Conservation (phyloP, 2,888 invertebrate species). For the Drosophila maculinotata region DNA sequence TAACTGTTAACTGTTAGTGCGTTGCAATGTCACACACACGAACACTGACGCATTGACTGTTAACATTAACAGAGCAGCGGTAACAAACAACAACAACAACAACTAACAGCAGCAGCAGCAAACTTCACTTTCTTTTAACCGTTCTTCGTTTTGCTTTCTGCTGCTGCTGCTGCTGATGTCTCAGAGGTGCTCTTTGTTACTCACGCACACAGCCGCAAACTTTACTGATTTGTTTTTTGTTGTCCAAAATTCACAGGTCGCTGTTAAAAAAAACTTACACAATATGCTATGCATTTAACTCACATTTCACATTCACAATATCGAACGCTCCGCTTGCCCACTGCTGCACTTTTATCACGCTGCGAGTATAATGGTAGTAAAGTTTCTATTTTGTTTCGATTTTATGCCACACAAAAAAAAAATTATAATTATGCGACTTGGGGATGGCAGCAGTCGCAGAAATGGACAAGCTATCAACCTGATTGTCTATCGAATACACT, state of each 20-base stretch:
- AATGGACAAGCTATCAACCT: constrained; percentile 5
- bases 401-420: constrained; percentile 40
- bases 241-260: constrained; percentile 6
- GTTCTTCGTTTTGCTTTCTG: constrained; percentile 64
- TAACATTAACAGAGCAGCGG: constrained; percentile 12
- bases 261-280: constrained; percentile 49
- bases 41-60: constrained; percentile 7
- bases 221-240: constrained; percentile 28
- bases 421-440: constrained; percentile 30
- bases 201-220: constrained; percentile 17
- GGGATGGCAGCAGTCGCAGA: constrained; percentile 23
- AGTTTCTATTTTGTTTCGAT: constrained; percentile 29
- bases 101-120: constrained; percentile 21
- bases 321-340: constrained; percentile 9
- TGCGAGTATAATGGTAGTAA: constrained; percentile 10
- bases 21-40: constrained; percentile 38
- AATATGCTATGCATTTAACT: constrained; percentile 45
- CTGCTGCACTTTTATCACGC: constrained; percentile 10
- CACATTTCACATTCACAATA: constrained; percentile 5
- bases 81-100: constrained; percentile 3
- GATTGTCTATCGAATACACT: constrained; percentile 3
- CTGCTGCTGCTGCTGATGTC: constrained; percentile 30
- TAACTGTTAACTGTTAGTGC: constrained; percentile 24
- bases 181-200: constrained; percentile 53
- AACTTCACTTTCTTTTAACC: constrained; percentile 71